These are phyloP conservation scores for Cossypha niveicapilla DNA, from an alignment of 2,797 vertebrate species.

Conservation along the genomic window DNA sequence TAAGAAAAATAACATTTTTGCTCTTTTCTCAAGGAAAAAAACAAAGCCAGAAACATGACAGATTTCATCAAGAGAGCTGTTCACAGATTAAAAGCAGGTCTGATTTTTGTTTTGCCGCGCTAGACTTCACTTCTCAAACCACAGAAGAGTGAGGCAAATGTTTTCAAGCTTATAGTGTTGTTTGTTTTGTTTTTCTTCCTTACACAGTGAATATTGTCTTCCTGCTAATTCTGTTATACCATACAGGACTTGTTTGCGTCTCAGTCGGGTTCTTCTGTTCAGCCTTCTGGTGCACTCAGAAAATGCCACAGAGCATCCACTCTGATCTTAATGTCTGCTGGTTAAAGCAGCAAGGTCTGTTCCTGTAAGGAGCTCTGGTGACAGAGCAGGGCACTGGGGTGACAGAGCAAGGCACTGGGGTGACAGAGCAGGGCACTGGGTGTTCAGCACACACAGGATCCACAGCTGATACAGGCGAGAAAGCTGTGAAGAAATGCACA, in stretches of 20 bases:
- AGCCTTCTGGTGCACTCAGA: slow-evolving; percentile 12
- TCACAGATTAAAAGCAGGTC: slow-evolving; percentile 66
- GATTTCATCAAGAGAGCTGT: slow-evolving; percentile 76
- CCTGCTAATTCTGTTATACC: slow-evolving; percentile 19
- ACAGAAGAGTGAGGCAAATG: slow-evolving; percentile 61
- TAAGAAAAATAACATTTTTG: slow-evolving; percentile 72
- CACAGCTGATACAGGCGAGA: background rate
- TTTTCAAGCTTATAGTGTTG: slow-evolving; percentile 51
- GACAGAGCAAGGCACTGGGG: background rate
- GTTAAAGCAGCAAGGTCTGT: background rate
- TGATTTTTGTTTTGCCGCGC: slow-evolving; percentile 55
- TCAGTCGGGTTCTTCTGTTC: slow-evolving; percentile 2
- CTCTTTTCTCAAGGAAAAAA: slow-evolving; percentile 74
- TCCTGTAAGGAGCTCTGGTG: fast-evolving
- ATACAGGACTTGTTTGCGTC: background rate
- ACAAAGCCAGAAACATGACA: slow-evolving; percentile 74
- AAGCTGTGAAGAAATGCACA: background rate
- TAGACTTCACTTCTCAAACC: slow-evolving; percentile 61
- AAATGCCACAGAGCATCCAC: background rate
- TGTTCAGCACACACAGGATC: background rate
- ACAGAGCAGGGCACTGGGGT: background rate
- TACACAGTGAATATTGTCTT: slow-evolving; percentile 55
- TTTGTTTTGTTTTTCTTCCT: background rate
- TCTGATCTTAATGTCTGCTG: background rate
- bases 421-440: fast-evolving